Evolutionary conservation across 2,888 invertebrate species (phyloP).

Genomic region (Agriotes lineatus): DNA sequence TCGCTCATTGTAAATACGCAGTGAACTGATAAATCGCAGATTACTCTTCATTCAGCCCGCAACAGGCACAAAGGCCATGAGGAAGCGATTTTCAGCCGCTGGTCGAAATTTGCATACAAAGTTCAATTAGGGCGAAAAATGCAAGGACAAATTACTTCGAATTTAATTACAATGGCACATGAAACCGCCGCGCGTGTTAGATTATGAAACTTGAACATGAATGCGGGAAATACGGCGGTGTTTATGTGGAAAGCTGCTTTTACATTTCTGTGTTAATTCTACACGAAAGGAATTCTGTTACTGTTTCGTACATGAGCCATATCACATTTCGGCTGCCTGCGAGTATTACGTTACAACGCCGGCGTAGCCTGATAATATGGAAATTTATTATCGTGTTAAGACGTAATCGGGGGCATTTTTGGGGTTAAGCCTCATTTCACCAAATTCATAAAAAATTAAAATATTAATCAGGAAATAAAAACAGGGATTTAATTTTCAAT

Average conservation of each 20-base stretch:
- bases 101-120: slow-evolving; percentile 35
- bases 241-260: slow-evolving; percentile 1
- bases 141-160: slow-evolving; percentile 31
- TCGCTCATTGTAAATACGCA: slow-evolving; percentile 44
- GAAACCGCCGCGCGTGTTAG: slow-evolving; percentile 21
- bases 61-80: slow-evolving; percentile 19
- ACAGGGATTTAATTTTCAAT: too few relatives aligned
- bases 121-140: slow-evolving; percentile 32
- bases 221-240: slow-evolving; percentile 4
- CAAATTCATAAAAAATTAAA: neutral
- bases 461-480: too few relatives aligned
- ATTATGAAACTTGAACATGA: slow-evolving; percentile 27
- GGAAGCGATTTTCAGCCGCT: slow-evolving; percentile 32
- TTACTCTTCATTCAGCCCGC: slow-evolving; percentile 28
- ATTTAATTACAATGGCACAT: slow-evolving; percentile 33
- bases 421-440: too few relatives aligned
- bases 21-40: slow-evolving; percentile 43
- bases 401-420: too few relatives aligned
- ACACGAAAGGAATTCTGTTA: neutral
- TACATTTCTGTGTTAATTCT: neutral
- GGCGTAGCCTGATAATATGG: too few relatives aligned
- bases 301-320: neutral
- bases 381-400: too few relatives aligned
- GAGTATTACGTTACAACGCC: neutral
- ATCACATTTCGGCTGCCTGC: neutral